Base-by-base conservation (phyloP, 2,113 vertebrate genomes). In the Orthonyx spaldingii region DNA sequence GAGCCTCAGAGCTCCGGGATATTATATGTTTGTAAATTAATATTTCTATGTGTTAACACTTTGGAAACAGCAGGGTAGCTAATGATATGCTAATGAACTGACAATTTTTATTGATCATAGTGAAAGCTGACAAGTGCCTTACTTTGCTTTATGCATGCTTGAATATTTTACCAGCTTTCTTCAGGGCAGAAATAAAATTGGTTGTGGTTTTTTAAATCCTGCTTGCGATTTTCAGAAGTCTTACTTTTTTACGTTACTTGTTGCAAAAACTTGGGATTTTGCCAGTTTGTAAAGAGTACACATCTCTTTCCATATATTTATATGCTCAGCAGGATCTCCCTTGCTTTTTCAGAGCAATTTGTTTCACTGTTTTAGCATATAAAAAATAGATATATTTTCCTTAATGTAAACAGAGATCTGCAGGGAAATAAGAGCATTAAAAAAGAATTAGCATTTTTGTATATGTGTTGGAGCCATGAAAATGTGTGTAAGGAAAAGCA, bases 51-150 rank as follows among this genome's bases (percentile, higher is more conserved):
- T 88, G n/a, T 97, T 98, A 97, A 97, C 87, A 93, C 84, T 97
- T 96, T 93, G 97, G 95, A 94, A 98, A 96, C 97, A 97, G 97
- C 97, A 96, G 97, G 97, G 53, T 94, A 96, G 96, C 93, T 98
- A 97, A 98, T 98, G 96, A 96, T 97, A 98, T 97, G 98, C 94
- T 98, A 98, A 98, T 97, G 94, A 97, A 68, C 94, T 97, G 97
- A 95, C 97, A 97, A 93, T 90, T 98, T 98, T 98, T 98, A 98
- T 97, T 97, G 97, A 98, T 97, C 82, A 22, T 97, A 97, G 98
- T 97, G 97, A 92, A 98, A 97, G 96, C 65, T 1, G 89, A 97
- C 97, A 98, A 98, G 96, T 97, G 96, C 95, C 94, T 98, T 95
- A 94, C 94, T 98, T 97, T 94, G 91, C 90, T 96, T 94, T 97